These are phyloP conservation scores for Triplophysa tibetana DNA, from an alignment of 2,113 vertebrate genomes.

Conservation along the genomic window DNA sequence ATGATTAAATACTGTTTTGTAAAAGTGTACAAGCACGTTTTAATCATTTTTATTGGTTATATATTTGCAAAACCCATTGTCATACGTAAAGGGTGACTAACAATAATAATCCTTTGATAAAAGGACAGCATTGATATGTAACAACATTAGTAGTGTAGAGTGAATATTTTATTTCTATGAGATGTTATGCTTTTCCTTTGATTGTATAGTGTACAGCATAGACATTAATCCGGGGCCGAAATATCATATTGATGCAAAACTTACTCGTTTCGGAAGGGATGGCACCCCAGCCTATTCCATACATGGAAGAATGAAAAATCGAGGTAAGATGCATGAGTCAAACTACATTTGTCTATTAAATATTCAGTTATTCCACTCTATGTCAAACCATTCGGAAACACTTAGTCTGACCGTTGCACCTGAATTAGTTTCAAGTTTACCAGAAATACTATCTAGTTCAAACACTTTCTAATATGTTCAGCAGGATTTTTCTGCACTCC, in stretches of 20 bases:
- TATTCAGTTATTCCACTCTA: constrained; percentile 3
- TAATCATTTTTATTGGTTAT: no score
- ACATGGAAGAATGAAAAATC: constrained; percentile 69
- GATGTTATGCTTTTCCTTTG: constrained; percentile 4
- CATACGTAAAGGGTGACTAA: no score
- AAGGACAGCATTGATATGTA: background rate
- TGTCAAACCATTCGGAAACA: constrained; percentile 19
- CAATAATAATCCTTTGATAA: no score
- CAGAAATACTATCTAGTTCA: no score
- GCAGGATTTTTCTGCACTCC: constrained; percentile 70
- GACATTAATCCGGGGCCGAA: constrained; percentile 81
- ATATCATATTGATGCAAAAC: constrained; percentile 79
- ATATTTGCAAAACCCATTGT: no score
- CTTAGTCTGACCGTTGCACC: background rate
- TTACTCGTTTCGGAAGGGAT: constrained; percentile 81
- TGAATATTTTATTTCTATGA: background rate
- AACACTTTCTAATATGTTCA: constrained; percentile 33
- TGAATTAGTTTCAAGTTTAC: no score
- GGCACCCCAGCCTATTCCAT: constrained; percentile 82
- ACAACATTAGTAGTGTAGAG: background rate
- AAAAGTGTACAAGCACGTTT: no score
- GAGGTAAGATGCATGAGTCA: constrained; percentile 59
- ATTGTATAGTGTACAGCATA: constrained; percentile 69
- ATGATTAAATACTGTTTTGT: no score
- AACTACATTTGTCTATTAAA: background rate